Evolutionary conservation across 2,113 vertebrate genomes (phyloP).

Genomic region (Nesoenas mayeri): DNA sequence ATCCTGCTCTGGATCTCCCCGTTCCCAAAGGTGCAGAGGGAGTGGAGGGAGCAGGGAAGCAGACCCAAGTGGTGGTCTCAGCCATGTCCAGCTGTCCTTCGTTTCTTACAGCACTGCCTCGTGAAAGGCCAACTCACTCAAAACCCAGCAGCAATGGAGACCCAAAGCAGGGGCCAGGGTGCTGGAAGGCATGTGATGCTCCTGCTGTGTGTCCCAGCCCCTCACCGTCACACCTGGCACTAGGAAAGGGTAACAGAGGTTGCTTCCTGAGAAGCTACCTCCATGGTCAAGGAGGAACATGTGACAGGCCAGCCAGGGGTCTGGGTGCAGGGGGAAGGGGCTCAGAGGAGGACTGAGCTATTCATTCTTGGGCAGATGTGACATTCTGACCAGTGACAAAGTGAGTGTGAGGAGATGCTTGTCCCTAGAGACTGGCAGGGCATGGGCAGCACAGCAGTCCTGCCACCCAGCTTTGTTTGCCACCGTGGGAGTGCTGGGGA

Average conservation of each 20-base stretch:
- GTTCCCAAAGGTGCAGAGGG: neutral
- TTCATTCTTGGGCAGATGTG: neutral
- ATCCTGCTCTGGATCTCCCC: neutral
- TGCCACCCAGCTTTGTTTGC: accelerated
- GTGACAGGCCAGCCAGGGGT: neutral
- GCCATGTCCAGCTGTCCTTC: neutral
- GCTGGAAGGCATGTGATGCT: neutral
- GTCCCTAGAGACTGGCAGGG: neutral
- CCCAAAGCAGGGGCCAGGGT: neutral
- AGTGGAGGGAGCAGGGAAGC: neutral
- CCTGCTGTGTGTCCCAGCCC: neutral
- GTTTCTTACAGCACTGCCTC: neutral
- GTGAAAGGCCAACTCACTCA: neutral
- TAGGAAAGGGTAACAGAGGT: no score
- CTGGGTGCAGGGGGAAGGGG: neutral
- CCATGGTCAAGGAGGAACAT: neutral
- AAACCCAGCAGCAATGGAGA: neutral
- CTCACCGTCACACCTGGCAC: neutral
- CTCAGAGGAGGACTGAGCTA: neutral
- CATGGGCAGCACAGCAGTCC: neutral
- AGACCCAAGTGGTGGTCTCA: accelerated
- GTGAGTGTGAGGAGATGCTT: neutral
- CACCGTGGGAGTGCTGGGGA: neutral
- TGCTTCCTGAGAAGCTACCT: neutral
- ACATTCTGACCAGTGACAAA: neutral